Evolutionary conservation across 2,888 invertebrate species (phyloP).

Genomic region (Hemicrepidius hirtus): DNA sequence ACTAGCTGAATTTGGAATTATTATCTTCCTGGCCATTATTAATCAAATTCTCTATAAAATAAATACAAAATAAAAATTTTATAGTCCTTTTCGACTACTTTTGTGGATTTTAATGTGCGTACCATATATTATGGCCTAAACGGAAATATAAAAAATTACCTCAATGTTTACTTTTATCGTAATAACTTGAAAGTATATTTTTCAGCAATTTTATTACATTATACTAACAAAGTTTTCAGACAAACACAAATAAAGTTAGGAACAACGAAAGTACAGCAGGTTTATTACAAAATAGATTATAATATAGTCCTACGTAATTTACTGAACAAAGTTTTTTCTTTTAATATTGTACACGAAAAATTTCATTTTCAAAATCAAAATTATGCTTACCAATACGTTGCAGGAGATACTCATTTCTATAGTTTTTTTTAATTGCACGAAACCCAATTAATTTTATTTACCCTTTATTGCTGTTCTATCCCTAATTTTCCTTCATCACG

Average conservation of each 20-base stretch:
- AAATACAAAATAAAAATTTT: too few relatives aligned
- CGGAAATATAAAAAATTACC: too few relatives aligned
- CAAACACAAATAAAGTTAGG: not conserved
- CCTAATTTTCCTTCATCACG: constrained; percentile 17
- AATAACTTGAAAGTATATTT: not conserved
- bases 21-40: too few relatives aligned
- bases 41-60: too few relatives aligned
- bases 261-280: not conserved
- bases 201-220: not conserved
- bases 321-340: not conserved
- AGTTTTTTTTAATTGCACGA: constrained; percentile 1
- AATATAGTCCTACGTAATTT: not conserved
- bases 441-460: not conserved
- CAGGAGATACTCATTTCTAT: not conserved
- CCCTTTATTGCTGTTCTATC: constrained; percentile 4
- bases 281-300: not conserved
- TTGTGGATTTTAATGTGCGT: too few relatives aligned
- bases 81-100: too few relatives aligned
- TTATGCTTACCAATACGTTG: too few relatives aligned
- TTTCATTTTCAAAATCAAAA: too few relatives aligned
- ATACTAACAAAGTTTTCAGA: not conserved
- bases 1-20: not conserved
- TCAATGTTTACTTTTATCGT: not conserved
- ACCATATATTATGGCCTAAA: too few relatives aligned
- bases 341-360: too few relatives aligned